phyloP scores from a whole-genome alignment of 1,140 invertebrate species.

The Caenorhabditis elegans region WBcel235 BX284605.5:8811501-8812000 shows the following conservation, averaged over 20 bases:
- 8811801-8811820: conserved; percentile 90
- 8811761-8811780: not conserved
- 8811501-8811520: conserved; percentile 87
- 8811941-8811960: conserved; percentile 68
- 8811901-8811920: conserved; percentile 78
- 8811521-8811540: conserved; percentile 76
- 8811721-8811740: not conserved
- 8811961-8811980: conserved; percentile 74
- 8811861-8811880: conserved; percentile 90
- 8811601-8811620: conserved; percentile 46
- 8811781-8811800: conserved; percentile 68
- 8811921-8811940: conserved; percentile 23
- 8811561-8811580: not conserved
- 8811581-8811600: not conserved
- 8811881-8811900: conserved; percentile 87
- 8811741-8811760: not conserved
- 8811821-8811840: conserved; percentile 95
- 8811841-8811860: conserved; percentile 94
- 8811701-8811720: conserved; percentile 17
- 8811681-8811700: conserved; percentile 82
- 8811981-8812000: conserved; percentile 16
- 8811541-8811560: conserved; percentile 79
- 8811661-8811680: conserved; percentile 79
- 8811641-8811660: conserved; percentile 70
- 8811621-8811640: conserved; percentile 49